Base-by-base conservation (phyloP, 1,140 invertebrate species). In the Drosophila littoralis region DNA sequence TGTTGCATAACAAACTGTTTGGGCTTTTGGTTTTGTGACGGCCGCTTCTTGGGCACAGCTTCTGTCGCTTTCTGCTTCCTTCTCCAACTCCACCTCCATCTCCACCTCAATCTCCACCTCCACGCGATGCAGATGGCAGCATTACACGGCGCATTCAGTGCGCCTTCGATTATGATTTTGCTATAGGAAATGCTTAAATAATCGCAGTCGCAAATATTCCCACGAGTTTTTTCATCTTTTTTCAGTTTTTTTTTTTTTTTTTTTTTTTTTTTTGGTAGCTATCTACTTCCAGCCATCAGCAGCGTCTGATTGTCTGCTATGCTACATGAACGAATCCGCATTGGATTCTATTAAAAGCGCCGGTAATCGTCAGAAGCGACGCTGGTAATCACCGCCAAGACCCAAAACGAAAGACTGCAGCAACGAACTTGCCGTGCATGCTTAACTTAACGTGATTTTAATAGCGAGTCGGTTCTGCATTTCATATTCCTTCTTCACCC, bases 361-460 rank as follows among this genome's bases (percentile, higher is more conserved):
- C 43, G 40, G 68, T 60, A 76, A 72, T 72, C 55, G 46, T 72
- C 75, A 86, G 76, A 86, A 88, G 83, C 81, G 84, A 66, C 66
- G 70, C 73, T 50, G 59, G 77, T 78, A 88, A 89, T 88, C 69
- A 61, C 77, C 81, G 22, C 7, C 48, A 76, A 57, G 55, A 12
- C 46, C 61, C 45, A 63, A 68, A 67, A 55, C 74, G 69, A 73
- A 73, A 67, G 74, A 76, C 74, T 76, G 69, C 55, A 73, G 63
- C 57, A 48, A 51, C 74, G 71, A 84, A 79, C 80, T 80, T 86
- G 78, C 64, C 61, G 68, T 42, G 67, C 66, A 75, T 75, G 68
- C 80, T 67, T 67, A 88, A 80, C 73, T 71, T 79, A 88, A 89
- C 84, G 83, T 80, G 83, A 79, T 88, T 88, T 88, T 88, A 88